Base-by-base conservation (phyloP, 1,140 invertebrate species). In the Vollenhovia emeryi region DNA sequence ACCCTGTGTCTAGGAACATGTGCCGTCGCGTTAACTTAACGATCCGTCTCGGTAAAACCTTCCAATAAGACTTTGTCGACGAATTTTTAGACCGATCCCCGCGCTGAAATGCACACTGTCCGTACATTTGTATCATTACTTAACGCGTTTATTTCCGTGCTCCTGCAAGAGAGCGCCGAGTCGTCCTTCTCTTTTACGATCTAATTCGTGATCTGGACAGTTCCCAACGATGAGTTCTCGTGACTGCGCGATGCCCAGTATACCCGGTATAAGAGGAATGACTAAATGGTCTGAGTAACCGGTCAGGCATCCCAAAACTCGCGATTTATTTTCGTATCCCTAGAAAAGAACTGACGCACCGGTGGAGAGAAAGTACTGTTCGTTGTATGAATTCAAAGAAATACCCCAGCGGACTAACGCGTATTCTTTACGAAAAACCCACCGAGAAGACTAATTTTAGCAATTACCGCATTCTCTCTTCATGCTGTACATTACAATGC, bases 221-320 rank as follows among this genome's bases (percentile, higher is more conserved):
- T 88, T 87, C 84, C 91, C 91, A 92, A 89, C 87, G 90, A 85
- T 86, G 84, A 87, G 84, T 86, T 85, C 84, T 84, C 80, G 87
- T 87, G 86, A 83, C 79, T 87, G 82, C 69, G 73, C 85, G 85
- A 86, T 91, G 85, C 90, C 86, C 73, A 69, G 90, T 90, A 79
- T 78, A 89, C 80, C 62, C 88, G 85, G 87, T 91, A 89, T 87
- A 91, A 91, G 89, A 90, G 91, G 89, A 92, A 92, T 91, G 91
- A 91, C 90, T 91, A 91, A 91, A 91, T 91, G 90, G 87, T 64
- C 89, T 90, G 91, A 92, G 84, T 92, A 92, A 91, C 85, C 91
- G 86, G 88, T 83, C 91, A 88, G 89, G 89, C 87, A 91, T 91
- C 86, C 88, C 85, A 86, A 91, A 92, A 91, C 87, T 87, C 83